Evolutionary conservation across 2,113 vertebrate genomes (phyloP), one percentile per base, ranked within the genome.

Genomic region (Nematolebias whitei): DNA sequence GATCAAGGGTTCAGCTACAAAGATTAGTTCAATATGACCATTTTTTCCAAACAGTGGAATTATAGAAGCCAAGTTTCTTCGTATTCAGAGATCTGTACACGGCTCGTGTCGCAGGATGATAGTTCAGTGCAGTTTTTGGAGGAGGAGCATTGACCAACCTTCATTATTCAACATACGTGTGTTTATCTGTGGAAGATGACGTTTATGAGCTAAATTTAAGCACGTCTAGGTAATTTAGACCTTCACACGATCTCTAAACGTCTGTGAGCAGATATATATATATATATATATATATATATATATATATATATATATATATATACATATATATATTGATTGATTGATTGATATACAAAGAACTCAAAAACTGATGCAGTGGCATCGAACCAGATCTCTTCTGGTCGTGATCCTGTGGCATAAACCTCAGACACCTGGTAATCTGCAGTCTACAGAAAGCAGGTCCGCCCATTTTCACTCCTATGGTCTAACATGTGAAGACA

Each of bases 1-100:
- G 24, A 26, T 18, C 8, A 12, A 24, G 24, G 48, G 24, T 24
- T 26, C 24, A 15, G 49, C 13, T 8, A 2, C 23, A 26, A 22
- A 12, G 10, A 12, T 35, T 19, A 11, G 24, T 12, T 55, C 14
- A 13, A 41, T 15, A 52, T 26, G 20, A 5, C 8, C 11, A 29
- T 52, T 53, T 49, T 11, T 45, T 26, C 11, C 47, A 38, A 18
- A 43, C 68, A 64, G 12, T 35, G 48, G 19, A 57, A n/a, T 63
- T 35, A 8, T 35, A 6, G 32, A 8, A 35, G 43, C 3, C 18
- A 51, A 14, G n/a, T 53, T 44, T 56, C 45, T 32, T 23, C 45
- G 20, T 11, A 24, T 41, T 2, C 48, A 56, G 29, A 38, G 9
- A 26, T 2, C 1, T 65, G 24, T 35, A 22, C 24, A 35, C 24